Percentiles rank a stretch among this genome's conserved stretches.
Conservation (phyloP, 64 coral and sea anemone genomes). For the Montipora sp. region DNA sequence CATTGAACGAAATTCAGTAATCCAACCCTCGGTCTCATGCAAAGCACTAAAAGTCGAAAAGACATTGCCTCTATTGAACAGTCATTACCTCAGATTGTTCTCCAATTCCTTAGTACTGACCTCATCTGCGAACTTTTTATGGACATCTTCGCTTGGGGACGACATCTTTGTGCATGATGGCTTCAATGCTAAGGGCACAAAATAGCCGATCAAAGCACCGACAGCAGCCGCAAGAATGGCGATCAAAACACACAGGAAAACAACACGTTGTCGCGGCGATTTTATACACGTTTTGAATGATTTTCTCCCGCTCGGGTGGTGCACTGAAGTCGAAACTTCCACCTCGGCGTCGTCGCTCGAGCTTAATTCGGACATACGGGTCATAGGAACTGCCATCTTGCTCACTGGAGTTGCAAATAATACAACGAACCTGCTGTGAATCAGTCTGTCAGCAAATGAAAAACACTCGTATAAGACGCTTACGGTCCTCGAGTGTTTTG, state of each 20-base stretch:
- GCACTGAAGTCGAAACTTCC: not conserved
- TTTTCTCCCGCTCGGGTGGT: not conserved
- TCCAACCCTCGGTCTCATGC: no score
- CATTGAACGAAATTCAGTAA: no score
- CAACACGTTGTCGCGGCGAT: not conserved
- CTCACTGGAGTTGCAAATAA: not conserved
- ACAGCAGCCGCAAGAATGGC: conserved; percentile 1
- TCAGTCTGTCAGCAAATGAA: not conserved
- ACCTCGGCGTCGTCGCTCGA: not conserved
- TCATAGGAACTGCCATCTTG: not conserved
- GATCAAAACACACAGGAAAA: not conserved
- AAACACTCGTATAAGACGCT: not conserved
- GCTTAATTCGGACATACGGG: not conserved
- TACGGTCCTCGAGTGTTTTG: not conserved
- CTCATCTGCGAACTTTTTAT: conserved; percentile 19
- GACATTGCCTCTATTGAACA: not conserved
- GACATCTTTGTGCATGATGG: not conserved
- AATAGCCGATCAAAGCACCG: conserved; percentile 48
- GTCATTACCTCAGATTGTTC: conserved; percentile 30
- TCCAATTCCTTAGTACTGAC: conserved; percentile 34
- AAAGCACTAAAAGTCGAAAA: not conserved
- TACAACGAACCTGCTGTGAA: not conserved
- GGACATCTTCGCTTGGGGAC: not conserved
- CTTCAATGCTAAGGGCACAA: not conserved
- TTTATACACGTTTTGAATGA: not conserved